Base-by-base conservation (phyloP, 2,888 invertebrate species). In the Aporophyla nigra region DNA sequence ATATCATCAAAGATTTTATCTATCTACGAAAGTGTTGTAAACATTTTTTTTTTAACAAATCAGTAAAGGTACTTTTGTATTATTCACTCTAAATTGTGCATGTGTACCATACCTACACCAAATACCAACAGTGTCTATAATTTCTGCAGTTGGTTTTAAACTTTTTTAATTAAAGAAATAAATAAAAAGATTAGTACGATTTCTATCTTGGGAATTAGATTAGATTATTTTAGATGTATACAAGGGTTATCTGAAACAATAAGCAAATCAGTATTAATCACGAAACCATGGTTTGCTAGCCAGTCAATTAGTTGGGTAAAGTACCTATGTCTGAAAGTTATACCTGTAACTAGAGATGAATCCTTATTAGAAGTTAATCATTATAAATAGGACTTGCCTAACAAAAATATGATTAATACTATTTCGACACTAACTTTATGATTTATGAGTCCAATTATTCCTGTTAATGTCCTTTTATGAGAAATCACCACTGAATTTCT, bases 401-500 rank as follows among this genome's bases (percentile, higher is more conserved):
- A 70, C 81, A 74, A 74, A 83, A 88, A 86, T 80, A 76, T 81
- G 78, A 86, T 88, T 85, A 84, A 79, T 86, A 75, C 53, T 78
- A 76, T 74, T 74, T 78, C 53, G 71, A 49, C 76, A 76, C 76
- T 68, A 84, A 86, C 75, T 86, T 81, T 71, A 77, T 83, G 81
- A 86, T 88, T 67, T 83, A 87, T 78, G 83, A 68, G 66, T 40
- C 58, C 24, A 76, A 82, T 84, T 84, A 71, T 78, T 68, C 70
- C 59, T 67, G 12, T 67, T 84, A 79, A 80, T 81, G 76, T 78
- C 54, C 5, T 82, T 84, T 53, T 16, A 56, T 51, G 74, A 79
- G 66, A 71, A 83, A 79, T 84, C 63, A 69, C 61, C 67, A 40
- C 46, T 78, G 67, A 83, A 75, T 58, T n/a, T 69, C 43, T 71